These are phyloP conservation scores for Chrysomela aeneicollis DNA, from an alignment of 2,888 invertebrate species.

Conservation along the genomic window DNA sequence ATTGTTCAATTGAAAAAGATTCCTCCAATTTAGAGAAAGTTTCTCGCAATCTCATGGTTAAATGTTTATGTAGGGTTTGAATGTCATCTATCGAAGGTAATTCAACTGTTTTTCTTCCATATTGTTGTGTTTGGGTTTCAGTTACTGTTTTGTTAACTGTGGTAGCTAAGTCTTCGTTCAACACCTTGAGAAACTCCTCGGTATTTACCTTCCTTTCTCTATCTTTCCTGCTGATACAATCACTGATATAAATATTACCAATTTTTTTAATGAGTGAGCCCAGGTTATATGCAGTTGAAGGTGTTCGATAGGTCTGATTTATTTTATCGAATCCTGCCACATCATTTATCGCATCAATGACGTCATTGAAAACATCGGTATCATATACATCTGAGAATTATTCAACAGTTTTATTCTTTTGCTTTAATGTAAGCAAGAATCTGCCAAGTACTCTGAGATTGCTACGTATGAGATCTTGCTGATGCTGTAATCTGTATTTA, in stretches of 20 bases:
- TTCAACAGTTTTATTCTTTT: constrained; percentile 16
- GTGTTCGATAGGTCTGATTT: constrained; percentile 20
- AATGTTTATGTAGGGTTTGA: constrained; percentile 14
- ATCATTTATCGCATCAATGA: constrained; percentile 21
- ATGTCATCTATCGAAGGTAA: constrained; percentile 25
- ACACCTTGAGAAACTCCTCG: constrained; percentile 25
- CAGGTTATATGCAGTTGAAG: constrained; percentile 26
- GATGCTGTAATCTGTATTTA: constrained; percentile 22
- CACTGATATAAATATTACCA: constrained; percentile 20
- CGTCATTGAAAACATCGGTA: constrained; percentile 18
- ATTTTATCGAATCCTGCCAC: constrained; percentile 22
- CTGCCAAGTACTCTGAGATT: constrained; percentile 22
- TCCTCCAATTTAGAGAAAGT: constrained; percentile 2
- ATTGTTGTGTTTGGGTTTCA: constrained; percentile 10
- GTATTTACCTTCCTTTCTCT: constrained; percentile 21
- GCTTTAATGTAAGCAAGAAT: constrained; percentile 14
- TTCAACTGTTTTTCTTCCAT: constrained; percentile 6
- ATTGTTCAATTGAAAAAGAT: constrained; percentile 2
- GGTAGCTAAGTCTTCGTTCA: constrained; percentile 1
- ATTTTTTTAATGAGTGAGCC: constrained; percentile 24
- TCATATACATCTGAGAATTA: constrained; percentile 23
- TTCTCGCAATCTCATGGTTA: constrained; percentile 1
- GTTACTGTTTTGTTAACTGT: constrained; percentile 20
- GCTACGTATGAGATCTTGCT: constrained; percentile 24
- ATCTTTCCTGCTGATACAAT: constrained; percentile 27